Base-by-base conservation (phyloP, 1,140 invertebrate species). In the Heliconius hermathena region DNA sequence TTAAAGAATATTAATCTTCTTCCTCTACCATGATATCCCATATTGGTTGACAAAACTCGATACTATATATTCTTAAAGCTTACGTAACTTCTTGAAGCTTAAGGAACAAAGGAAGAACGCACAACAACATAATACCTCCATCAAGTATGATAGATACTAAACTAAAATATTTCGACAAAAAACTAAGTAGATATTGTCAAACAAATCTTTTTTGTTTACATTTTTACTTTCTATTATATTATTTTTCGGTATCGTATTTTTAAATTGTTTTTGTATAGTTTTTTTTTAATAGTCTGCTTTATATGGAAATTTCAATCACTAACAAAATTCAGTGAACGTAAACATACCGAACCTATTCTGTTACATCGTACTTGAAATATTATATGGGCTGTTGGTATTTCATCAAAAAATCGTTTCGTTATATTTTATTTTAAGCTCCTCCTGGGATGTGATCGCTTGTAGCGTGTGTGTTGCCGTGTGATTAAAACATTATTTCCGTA, bases 341-440 rank as follows among this genome's bases (percentile, higher is more conserved):
- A 57, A 22, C 54, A 57, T 8, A 20, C 20, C 54, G 8, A 5
- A 57, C 54, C 20, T 57, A 57, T 54, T 20, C 16, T 54, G 54
- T n/a, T 2, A 57, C 54, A 11, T 22, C 20, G 52, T 54, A n/a
- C 52, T 54, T 54, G 52, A 54, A 54, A 57, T 74, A 74, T 74
- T 52, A 29, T 74, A 29, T 22, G 18, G 3, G 52, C 54, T 74
- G 41, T 52, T 74, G 54, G 54, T 57, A 57, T 57, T 60, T 74
- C 73, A 57, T 74, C 74, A 76, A 66, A 76, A 66, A 76, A 9
- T 70, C 33, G 46, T 76, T 76, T 76, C 66, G 36, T 76, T 66
- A 26, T 41, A 76, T 60, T 57, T 76, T 76, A 66, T 76, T 70
- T 76, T 46, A 33, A 76, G 26, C 54, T 66, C 74, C 74, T 66